Evolutionary conservation across 2,888 invertebrate genomes (phyloP).

Genomic region (Limnephilus lunatus): DNA sequence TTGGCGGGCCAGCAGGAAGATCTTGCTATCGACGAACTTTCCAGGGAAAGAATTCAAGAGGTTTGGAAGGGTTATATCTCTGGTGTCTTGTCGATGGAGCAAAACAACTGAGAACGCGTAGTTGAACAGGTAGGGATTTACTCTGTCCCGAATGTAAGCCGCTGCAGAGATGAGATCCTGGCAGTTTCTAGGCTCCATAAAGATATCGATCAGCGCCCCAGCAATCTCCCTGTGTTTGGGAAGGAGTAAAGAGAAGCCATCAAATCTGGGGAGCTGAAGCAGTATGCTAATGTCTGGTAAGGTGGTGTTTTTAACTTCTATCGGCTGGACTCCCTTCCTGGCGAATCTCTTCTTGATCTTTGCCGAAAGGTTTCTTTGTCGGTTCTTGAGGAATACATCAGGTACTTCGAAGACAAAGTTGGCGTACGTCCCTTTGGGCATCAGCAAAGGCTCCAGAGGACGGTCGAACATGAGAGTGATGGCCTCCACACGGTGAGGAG

Average conservation of each 20-base stretch:
- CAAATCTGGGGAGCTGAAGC: constrained; percentile 77
- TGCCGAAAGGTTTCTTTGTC: background rate
- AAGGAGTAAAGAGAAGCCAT: constrained; percentile 86
- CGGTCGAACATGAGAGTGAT: constrained; percentile 78
- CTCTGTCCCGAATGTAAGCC: constrained; percentile 77
- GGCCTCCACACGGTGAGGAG: background rate
- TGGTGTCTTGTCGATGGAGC: constrained; percentile 77
- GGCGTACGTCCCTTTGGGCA: constrained; percentile 78
- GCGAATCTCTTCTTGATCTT: constrained; percentile 80
- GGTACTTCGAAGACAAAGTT: constrained; percentile 77
- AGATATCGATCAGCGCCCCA: constrained; percentile 81
- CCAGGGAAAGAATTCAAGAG: constrained; percentile 77
- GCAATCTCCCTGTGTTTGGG: constrained; percentile 85
- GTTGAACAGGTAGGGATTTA: constrained; percentile 81
- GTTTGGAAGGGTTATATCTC: constrained; percentile 74
- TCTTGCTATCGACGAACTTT: constrained; percentile 74
- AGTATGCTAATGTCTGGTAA: constrained; percentile 79
- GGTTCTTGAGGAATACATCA: constrained; percentile 71
- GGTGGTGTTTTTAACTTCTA: constrained; percentile 77
- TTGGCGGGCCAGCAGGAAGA: constrained; percentile 72
- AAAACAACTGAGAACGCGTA: constrained; percentile 80
- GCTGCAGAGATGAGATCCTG: constrained; percentile 78
- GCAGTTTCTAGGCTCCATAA: constrained; percentile 79
- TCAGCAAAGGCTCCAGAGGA: constrained; percentile 81
- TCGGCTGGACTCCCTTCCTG: constrained; percentile 73